These are phyloP conservation scores for Orchestia grillus DNA, from an alignment of 1,140 invertebrate species.

Conservation along the genomic window DNA sequence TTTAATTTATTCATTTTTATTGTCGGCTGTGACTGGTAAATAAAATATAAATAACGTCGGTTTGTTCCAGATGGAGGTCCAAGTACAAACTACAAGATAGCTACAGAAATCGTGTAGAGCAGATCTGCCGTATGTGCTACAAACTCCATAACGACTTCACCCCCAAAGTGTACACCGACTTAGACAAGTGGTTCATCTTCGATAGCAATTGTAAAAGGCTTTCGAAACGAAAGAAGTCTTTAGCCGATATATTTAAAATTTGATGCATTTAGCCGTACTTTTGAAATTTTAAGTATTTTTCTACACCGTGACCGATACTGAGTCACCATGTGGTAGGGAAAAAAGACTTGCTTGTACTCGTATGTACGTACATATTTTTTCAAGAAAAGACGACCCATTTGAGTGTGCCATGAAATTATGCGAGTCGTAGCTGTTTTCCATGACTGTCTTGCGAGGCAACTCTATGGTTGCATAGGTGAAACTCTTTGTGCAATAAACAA, in stretches of 20 bases:
- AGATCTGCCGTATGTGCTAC: constrained; percentile 19
- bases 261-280: background rate
- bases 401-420: background rate
- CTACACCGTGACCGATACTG: too few species aligned
- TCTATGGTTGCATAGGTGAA: too few species aligned
- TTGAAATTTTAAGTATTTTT: background rate
- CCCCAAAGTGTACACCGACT: background rate
- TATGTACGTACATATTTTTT: too few species aligned
- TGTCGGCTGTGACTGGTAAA: background rate
- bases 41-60: background rate
- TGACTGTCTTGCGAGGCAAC: background rate
- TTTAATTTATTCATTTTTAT: background rate
- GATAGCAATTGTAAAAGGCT: constrained; percentile 29
- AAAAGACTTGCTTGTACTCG: too few species aligned
- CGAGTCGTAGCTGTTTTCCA: background rate
- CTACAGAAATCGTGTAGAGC: background rate
- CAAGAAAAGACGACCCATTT: background rate
- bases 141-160: background rate
- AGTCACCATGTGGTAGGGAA: too few species aligned
- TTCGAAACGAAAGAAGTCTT: background rate
- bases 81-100: background rate
- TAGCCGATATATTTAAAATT: background rate
- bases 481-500: too few species aligned
- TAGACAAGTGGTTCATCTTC: constrained; percentile 25
- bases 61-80: constrained; percentile 24